Base-by-base conservation (phyloP, 2,888 invertebrate species). In the Pasiphila rectangulata region DNA sequence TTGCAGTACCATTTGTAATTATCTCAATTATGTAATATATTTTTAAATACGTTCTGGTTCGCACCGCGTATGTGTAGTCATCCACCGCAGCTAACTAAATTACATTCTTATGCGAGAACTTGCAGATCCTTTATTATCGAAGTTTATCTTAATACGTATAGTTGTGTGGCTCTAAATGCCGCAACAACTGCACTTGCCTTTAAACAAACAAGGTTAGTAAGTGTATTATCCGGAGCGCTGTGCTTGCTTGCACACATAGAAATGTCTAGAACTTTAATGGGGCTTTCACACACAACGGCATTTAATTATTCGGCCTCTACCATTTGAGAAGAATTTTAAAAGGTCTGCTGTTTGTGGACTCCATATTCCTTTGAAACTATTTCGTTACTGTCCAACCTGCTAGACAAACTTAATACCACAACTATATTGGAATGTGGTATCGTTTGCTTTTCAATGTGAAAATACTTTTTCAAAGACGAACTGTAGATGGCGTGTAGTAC, bases 101-200 rank as follows among this genome's bases (percentile, higher is more conserved):
- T 25, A 42, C 37, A 37, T 34, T 37, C 32, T 25, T 45, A 34
- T 25, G 19, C 20, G 27, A 25, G 2, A 40, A 35, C n/a, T 40
- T 46, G 15, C 37, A 27, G 27, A 23, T n/a, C n/a, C 39, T 36
- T 38, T 24, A 35, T 29, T 61, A 71, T 68, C 66, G 59, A 73
- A 75, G 70, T 77, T 77, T 72, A 73, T 67, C 69, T 75, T 76
- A 71, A 75, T 74, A 60, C 63, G 67, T 70, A 72, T 69, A 70
- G 68, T 71, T 67, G 64, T 68, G 67, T 58, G 61, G 64, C 62
- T 68, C 69, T 76, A 74, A 79, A 70, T 73, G 72, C 75, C 69
- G 64, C 69, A 75, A 75, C 75, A 80, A 76, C 73, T 78, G 76
- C 76, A 75, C 79, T 75, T 73, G 72, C 73, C 64, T 81, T 67